Evolutionary conservation across 2,888 invertebrate species (phyloP), one percentile per base, ranked within the genome.

Genomic region (Agelastica alni): DNA sequence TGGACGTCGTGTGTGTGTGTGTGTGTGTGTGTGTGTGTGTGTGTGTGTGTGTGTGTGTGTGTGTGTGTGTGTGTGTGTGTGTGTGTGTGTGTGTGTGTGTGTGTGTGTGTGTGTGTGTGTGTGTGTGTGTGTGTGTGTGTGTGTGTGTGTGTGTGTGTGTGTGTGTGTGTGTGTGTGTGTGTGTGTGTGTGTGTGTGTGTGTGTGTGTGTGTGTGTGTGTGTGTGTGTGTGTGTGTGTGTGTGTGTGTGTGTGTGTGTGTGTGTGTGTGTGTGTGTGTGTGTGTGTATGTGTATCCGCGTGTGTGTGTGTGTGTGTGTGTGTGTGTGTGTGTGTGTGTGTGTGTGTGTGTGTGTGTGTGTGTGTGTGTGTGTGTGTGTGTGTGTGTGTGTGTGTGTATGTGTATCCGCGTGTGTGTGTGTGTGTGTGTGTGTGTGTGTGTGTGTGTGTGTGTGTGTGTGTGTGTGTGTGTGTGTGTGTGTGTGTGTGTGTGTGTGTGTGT

Each of bases 51-150:
- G n/a, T n/a, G n/a, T n/a, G n/a, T n/a, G n/a, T n/a, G n/a, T n/a
- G n/a, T n/a, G n/a, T n/a, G n/a, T n/a, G n/a, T n/a, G n/a, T n/a
- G 36, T 36, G 36, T 36, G 36, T 36, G 36, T 36, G 36, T 36
- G 36, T 36, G 36, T 36, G 36, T 36, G 36, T 36, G 36, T 36
- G 36, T 36, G 36, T 36, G 36, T 36, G 36, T 36, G 36, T 36
- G 36, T 36, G 36, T 36, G 36, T 36, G 36, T 36, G 36, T 36
- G 36, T 36, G 36, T 36, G 36, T 36, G 36, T 36, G 36, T 36
- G 36, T 36, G 36, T 36, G 36, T 36, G 36, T 36, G 36, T 36
- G 36, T 36, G 36, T 36, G 36, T 36, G 36, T 36, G 36, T 36
- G 36, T 36, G 36, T 36, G 36, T 36, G 36, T 36, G 36, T 36